Conservation (phyloP, 1,140 invertebrate species). For the Ceratoteleas bidentatus region DNA sequence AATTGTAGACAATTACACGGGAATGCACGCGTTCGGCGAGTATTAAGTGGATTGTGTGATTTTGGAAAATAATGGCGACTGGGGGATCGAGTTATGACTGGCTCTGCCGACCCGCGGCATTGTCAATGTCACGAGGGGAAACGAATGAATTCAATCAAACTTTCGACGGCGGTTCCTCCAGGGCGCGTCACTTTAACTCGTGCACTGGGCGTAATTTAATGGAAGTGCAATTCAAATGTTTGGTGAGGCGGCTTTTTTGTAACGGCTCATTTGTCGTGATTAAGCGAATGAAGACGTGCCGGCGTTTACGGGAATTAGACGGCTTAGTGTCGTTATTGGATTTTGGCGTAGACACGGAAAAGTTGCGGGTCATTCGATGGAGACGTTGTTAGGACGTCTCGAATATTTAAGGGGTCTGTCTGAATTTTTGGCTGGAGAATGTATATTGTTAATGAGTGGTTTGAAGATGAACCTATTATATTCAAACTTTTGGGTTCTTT, state of each 20-base stretch:
- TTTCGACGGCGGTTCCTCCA: constrained; percentile 25
- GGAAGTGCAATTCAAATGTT: background rate
- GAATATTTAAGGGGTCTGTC: too few relatives aligned
- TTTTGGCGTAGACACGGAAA: too few relatives aligned
- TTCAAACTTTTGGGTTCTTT: too few relatives aligned
- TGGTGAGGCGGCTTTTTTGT: background rate
- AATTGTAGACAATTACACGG: constrained; percentile 59
- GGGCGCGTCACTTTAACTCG: constrained; percentile 25
- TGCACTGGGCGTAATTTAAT: constrained; percentile 14
- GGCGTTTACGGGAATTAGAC: too few relatives aligned
- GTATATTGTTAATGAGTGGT: too few relatives aligned
- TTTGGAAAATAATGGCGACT: constrained; percentile 37
- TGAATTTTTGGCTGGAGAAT: too few relatives aligned
- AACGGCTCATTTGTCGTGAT: background rate
- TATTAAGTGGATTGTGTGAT: constrained; percentile 53
- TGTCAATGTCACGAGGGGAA: constrained; percentile 19
- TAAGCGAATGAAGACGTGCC: background rate
- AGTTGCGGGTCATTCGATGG: too few relatives aligned
- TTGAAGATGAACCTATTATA: too few relatives aligned
- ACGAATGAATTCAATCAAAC: constrained; percentile 43
- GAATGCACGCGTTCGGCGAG: constrained; percentile 50
- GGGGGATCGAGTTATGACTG: constrained; percentile 39
- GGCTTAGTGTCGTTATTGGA: too few relatives aligned
- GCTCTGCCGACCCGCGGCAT: constrained; percentile 35
- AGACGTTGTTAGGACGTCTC: too few relatives aligned